phyloP scores from a whole-genome alignment of 2,888 invertebrate genomes.

The Sussaba pulchella region DNA sequence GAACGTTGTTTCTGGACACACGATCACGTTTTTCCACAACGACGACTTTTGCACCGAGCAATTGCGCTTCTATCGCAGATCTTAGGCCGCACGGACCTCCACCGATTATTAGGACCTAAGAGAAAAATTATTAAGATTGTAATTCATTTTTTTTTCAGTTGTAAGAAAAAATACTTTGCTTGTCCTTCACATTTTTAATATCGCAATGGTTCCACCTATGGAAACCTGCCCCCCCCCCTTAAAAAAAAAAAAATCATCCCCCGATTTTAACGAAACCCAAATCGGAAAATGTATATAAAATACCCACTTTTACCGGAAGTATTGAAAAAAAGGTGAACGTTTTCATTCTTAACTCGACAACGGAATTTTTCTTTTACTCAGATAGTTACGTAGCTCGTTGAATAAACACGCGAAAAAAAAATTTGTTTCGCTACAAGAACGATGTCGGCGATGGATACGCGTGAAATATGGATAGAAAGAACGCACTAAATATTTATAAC shows the following conservation, averaged over 20 bases:
- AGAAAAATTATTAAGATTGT: not conserved
- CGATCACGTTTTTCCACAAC: slow-evolving; percentile 98
- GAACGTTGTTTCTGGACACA: slow-evolving; percentile 97
- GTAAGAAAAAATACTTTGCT: too few species aligned
- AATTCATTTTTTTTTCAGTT: too few species aligned
- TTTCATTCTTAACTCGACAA: not conserved
- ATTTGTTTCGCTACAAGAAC: not conserved
- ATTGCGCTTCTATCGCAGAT: slow-evolving; percentile 97
- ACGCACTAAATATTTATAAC: slow-evolving; percentile 3
- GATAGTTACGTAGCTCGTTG: slow-evolving; percentile 17
- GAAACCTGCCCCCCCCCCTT: too few species aligned
- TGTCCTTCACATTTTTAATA: too few species aligned
- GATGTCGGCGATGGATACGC: not conserved
- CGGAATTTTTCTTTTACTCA: slow-evolving; percentile 1
- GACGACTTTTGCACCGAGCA: slow-evolving; percentile 97
- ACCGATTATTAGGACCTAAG: slow-evolving; percentile 94
- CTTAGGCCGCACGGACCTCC: slow-evolving; percentile 98
- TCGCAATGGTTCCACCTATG: too few species aligned
- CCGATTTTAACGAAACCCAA: too few species aligned
- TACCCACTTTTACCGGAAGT: too few species aligned
- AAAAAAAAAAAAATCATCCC: too few species aligned
- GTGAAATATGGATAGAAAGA: not conserved
- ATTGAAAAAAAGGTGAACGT: too few species aligned
- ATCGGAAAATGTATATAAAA: too few species aligned
- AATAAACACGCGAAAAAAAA: slow-evolving; percentile 3